Base-by-base conservation (phyloP, 2,797 vertebrate genomes). In the Benthosema pterotum region DNA sequence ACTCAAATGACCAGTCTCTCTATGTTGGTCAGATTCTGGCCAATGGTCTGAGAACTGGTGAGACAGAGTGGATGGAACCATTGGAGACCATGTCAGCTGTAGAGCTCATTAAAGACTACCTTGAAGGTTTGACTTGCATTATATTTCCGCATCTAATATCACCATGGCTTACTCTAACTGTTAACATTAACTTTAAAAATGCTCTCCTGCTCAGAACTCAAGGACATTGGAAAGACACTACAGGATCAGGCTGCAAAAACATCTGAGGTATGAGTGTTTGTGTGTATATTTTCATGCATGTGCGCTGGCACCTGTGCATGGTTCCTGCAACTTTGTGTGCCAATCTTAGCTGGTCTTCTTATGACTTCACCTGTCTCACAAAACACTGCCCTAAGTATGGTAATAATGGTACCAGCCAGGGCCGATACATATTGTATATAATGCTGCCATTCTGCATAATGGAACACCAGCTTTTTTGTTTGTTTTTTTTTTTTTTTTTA, bases 1-100 rank as follows among this genome's bases (percentile, higher is more conserved):
- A 28, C 0, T 48, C 57, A 62, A 67, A 25, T 57, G 51, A 46
- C 17, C 11, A 4, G 32, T 56, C 28, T 0, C 28, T 0, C 15
- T 80, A 13, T 64, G 53, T 43, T 74, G 76, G 9, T 61, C 72
- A 99, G 97, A 90, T 85, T 83, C 91, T 99, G 78, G 94, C 94
- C 46, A 91, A 94, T 74, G 94, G 94, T 65, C 85, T 99, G 86
- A 95, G 91, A 85, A 95, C 82, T 0, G 95, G 94, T 62, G 90
- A 94, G 77, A 95, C 91, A 0, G 95, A 97, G 63, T 99, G 96
- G 96, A 89, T 94, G 25, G 96, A 97, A 52, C 92, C 93, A 0
- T 59, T 92, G 32, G 94, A 96, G 75, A 83, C 80, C 49, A 90
- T 86, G 4, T 88, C 95, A 42, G 92, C 95, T 69, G 69, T 94